Conservation (phyloP, 1,140 invertebrate genomes). For the Drosophila bipectinata region DNA sequence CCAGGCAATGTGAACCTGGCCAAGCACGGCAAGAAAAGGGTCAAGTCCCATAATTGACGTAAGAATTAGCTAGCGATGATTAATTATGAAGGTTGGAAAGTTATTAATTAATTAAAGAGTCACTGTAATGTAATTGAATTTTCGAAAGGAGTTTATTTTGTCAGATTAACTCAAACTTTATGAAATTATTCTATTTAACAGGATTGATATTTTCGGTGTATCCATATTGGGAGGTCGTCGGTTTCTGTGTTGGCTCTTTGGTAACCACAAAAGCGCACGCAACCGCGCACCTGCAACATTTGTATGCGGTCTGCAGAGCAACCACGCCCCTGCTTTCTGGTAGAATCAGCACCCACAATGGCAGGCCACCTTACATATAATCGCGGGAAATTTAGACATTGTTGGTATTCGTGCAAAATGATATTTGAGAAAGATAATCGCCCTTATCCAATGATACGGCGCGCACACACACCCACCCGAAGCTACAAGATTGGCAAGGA, state of each 20-base stretch:
- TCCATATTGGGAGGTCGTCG: neutral
- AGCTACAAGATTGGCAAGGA: neutral
- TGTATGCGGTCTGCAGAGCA: constrained; percentile 25
- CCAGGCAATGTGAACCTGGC: constrained; percentile 18
- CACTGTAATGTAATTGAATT: neutral
- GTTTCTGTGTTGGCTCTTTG: constrained; percentile 13
- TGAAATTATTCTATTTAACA: neutral
- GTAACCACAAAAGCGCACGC: constrained; percentile 47
- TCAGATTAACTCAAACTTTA: neutral
- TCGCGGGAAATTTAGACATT: constrained; percentile 70
- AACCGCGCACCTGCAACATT: constrained; percentile 46
- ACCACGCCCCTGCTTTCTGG: constrained; percentile 6
- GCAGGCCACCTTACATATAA: constrained; percentile 41
- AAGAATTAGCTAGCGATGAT: neutral
- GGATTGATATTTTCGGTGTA: neutral
- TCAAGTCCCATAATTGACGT: neutral
- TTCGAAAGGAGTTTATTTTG: neutral
- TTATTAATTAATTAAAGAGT: neutral
- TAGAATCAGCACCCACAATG: constrained; percentile 4
- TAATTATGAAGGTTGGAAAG: neutral
- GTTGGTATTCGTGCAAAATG: constrained; percentile 77
- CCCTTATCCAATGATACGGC: constrained; percentile 62
- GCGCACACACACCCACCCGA: constrained; percentile 15
- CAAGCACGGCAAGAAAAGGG: constrained; percentile 14
- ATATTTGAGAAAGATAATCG: constrained; percentile 79